Evolutionary conservation across 2,797 vertebrate species (phyloP).

Genomic region (Syncerus caffer): DNA sequence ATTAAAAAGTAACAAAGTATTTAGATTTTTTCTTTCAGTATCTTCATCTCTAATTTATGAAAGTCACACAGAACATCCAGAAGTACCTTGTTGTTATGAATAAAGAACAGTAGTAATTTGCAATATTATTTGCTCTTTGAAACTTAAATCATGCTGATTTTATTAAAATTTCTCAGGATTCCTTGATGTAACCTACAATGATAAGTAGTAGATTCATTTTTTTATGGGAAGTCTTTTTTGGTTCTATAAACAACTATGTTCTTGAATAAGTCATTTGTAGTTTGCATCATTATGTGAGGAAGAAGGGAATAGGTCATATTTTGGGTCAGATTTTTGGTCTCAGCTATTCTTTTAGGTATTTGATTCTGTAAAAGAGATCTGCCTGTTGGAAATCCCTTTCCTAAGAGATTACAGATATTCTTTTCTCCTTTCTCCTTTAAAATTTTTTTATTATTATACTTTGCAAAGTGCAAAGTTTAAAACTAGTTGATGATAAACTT

Average conservation of each 20-base stretch:
- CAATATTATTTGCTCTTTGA: constrained; percentile 4
- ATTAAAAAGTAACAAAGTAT: background rate
- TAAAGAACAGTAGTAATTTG: constrained; percentile 39
- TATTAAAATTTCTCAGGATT: constrained; percentile 43
- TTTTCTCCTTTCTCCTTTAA: background rate
- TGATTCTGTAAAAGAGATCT: background rate
- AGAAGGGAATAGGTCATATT: background rate
- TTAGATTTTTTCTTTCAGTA: background rate
- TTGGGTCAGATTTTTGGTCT: constrained; percentile 6
- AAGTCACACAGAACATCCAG: background rate
- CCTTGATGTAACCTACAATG: background rate
- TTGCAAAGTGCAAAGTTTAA: constrained; percentile 1
- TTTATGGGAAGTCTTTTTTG: constrained; percentile 16
- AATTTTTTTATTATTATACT: fast-evolving
- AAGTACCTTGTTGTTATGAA: constrained; percentile 16
- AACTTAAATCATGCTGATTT: constrained; percentile 40
- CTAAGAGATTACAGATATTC: background rate
- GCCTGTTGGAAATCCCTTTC: background rate
- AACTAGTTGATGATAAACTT: constrained; percentile 10
- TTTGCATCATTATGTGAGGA: constrained; percentile 16
- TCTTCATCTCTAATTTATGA: background rate
- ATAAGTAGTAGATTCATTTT: constrained; percentile 27
- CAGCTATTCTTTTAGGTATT: background rate
- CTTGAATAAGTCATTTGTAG: constrained; percentile 15
- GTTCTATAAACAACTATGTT: background rate